These are phyloP conservation scores for Acrossocheilus fasciatus DNA, from an alignment of 2,797 vertebrate genomes.

Conservation along the genomic window DNA sequence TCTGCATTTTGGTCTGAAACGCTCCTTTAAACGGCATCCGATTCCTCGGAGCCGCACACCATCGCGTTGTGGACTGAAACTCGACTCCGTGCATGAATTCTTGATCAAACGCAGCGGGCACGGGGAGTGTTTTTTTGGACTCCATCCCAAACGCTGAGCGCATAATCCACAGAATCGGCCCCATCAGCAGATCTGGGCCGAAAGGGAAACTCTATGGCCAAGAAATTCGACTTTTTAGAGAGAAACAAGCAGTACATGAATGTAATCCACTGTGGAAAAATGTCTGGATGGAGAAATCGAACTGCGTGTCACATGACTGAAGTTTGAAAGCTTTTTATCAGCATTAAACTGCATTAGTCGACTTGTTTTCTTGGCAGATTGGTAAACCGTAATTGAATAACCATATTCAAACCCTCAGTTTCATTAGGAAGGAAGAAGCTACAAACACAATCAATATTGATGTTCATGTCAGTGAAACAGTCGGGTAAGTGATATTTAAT, in stretches of 20 bases:
- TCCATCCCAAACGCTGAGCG: conserved; percentile 32
- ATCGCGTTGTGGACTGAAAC: not conserved
- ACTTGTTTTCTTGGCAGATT: conserved; percentile 4
- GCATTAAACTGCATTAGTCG: not conserved
- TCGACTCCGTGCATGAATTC: conserved; percentile 42
- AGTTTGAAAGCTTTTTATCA: not conserved
- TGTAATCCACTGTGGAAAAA: conserved; percentile 10
- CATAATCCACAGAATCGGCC: conserved; percentile 40
- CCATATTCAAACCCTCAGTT: not conserved
- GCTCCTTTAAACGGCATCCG: not conserved
- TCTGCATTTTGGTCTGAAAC: not conserved
- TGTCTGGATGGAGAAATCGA: not conserved
- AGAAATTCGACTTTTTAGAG: not conserved
- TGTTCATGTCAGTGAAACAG: not conserved
- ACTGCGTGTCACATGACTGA: not conserved
- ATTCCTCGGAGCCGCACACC: not conserved
- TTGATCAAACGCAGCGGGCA: conserved; percentile 53
- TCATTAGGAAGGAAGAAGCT: not conserved
- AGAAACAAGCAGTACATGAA: not conserved
- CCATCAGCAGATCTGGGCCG: conserved; percentile 54
- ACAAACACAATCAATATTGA: not conserved
- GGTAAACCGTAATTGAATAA: not conserved
- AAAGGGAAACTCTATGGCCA: not conserved
- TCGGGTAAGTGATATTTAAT: not conserved
- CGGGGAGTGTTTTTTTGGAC: conserved; percentile 28